Evolutionary conservation across 2,888 invertebrate genomes (phyloP).

Genomic region (Megaustenia siamemsis): DNA sequence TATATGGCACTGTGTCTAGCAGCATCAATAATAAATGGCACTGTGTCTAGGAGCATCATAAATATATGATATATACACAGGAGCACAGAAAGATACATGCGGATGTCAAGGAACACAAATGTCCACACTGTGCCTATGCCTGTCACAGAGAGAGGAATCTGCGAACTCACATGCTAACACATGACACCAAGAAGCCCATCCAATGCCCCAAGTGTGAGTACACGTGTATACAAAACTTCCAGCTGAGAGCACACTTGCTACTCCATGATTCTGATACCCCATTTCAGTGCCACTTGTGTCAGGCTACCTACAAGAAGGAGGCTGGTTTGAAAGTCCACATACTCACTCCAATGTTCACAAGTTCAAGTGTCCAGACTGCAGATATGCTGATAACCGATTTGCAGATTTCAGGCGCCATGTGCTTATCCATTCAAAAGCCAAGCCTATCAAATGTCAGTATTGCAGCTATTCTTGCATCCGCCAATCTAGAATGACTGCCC

Average conservation of each 20-base stretch:
- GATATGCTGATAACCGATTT: slow-evolving; percentile 34
- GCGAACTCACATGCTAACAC: slow-evolving; percentile 39
- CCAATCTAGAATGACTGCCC: slow-evolving; percentile 36
- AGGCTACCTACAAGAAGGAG: slow-evolving; percentile 46
- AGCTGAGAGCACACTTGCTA: slow-evolving; percentile 45
- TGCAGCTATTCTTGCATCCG: slow-evolving; percentile 47
- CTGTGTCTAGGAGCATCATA: too few relatives aligned
- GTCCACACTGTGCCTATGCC: slow-evolving; percentile 30
- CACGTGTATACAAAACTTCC: slow-evolving; percentile 46
- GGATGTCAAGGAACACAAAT: slow-evolving; percentile 27
- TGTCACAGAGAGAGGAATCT: slow-evolving; percentile 41
- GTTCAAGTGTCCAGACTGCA: slow-evolving; percentile 35
- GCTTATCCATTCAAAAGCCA: slow-evolving; percentile 44
- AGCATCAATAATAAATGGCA: too few relatives aligned
- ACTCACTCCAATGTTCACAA: slow-evolving; percentile 33
- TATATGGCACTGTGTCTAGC: too few relatives aligned
- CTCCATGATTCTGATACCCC: slow-evolving; percentile 36
- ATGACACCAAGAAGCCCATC: slow-evolving; percentile 37
- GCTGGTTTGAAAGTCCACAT: slow-evolving; percentile 44
- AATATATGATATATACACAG: slow-evolving; percentile 20
- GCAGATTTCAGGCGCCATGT: slow-evolving; percentile 47
- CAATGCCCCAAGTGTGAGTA: slow-evolving; percentile 47
- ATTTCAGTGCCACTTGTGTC: slow-evolving; percentile 34
- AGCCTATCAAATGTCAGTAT: slow-evolving; percentile 41
- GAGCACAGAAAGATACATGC: slow-evolving; percentile 39